These are phyloP conservation scores for Hermetia illucens DNA, from an alignment of 1,140 invertebrate genomes.

Conservation along the genomic window DNA sequence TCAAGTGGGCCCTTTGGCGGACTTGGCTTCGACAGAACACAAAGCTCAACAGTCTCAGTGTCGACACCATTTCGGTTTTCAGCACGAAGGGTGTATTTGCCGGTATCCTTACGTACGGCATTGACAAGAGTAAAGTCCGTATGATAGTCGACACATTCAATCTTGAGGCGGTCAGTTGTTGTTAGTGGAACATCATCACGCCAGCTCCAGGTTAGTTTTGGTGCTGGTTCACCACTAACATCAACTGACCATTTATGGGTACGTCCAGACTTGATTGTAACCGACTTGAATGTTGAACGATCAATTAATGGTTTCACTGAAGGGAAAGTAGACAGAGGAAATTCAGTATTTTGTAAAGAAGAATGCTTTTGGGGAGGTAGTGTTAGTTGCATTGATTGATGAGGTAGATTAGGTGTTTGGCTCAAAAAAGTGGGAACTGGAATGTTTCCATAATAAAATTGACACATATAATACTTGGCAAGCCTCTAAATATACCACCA, in stretches of 20 bases:
- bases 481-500: too few species aligned
- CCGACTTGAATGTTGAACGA: conserved; percentile 68
- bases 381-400: too few species aligned
- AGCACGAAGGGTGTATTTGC: conserved; percentile 77
- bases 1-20: conserved; percentile 80
- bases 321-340: too few species aligned
- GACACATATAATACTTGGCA: too few species aligned
- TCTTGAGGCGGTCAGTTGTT: conserved; percentile 71
- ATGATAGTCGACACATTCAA: conserved; percentile 83
- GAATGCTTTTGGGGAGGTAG: too few species aligned
- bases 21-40: conserved; percentile 75
- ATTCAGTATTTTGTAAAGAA: too few species aligned
- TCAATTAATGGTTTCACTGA: conserved; percentile 89
- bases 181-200: conserved; percentile 66
- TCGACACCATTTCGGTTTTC: conserved; percentile 85
- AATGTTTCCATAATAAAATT: too few species aligned
- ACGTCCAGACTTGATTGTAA: conserved; percentile 81
- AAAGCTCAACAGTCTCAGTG: conserved; percentile 77
- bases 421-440: too few species aligned
- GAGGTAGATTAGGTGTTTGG: too few species aligned
- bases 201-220: conserved; percentile 74
- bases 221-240: conserved; percentile 77
- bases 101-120: conserved; percentile 74
- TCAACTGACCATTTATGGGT: conserved; percentile 89
- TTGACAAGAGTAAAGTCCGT: conserved; percentile 77